These are phyloP conservation scores for Hiodon alosoides DNA, from an alignment of 2,113 vertebrate genomes.

Conservation along the genomic window DNA sequence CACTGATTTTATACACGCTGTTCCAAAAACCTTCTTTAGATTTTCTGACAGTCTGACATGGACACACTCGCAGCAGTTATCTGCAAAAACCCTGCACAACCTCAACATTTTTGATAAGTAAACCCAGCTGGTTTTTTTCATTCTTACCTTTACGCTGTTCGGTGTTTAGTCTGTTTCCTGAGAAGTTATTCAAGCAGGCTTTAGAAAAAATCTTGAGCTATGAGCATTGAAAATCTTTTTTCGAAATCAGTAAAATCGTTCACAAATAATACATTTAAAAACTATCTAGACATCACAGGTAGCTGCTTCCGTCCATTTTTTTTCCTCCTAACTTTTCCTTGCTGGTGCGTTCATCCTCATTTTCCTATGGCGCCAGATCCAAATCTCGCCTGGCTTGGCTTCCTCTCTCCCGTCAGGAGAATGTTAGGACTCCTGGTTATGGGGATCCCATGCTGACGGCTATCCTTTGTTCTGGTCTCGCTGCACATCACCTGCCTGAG, in stretches of 20 bases:
- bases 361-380: neutral
- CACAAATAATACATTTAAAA: neutral
- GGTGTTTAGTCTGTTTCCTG: too few relatives aligned
- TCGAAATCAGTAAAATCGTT: too few relatives aligned
- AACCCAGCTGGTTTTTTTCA: too few relatives aligned
- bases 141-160: too few relatives aligned
- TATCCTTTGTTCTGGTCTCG: conserved; percentile 44
- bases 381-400: neutral
- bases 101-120: too few relatives aligned
- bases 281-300: neutral
- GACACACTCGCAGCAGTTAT: neutral
- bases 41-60: neutral
- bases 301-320: neutral
- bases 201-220: too few relatives aligned
- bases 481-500: conserved; percentile 42
- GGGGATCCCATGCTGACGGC: conserved; percentile 21
- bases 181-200: too few relatives aligned
- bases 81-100: neutral
- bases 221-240: too few relatives aligned
- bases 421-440: neutral
- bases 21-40: neutral
- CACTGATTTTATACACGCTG: neutral
- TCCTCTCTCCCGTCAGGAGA: neutral
- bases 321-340: too few relatives aligned
- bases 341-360: neutral